Conservation (phyloP, 35 echinoderm and acorn worm genomes). For the Lytechinus pictus region DNA sequence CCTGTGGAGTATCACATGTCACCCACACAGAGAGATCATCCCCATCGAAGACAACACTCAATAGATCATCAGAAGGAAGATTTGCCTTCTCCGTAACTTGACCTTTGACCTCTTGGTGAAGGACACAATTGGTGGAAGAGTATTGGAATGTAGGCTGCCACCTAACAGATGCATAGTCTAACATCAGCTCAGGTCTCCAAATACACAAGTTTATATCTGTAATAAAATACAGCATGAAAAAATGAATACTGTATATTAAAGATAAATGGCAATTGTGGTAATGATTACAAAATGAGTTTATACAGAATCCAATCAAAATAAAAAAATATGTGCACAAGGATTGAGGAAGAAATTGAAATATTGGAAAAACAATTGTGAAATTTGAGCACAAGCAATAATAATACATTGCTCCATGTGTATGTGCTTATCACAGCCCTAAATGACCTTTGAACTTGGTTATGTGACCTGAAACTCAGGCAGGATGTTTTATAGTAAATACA, state of each 20-base stretch:
- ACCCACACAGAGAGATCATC: not conserved
- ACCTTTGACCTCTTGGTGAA: constrained; percentile 29
- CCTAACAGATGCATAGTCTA: not conserved
- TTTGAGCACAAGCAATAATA: no score
- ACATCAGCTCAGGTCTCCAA: not conserved
- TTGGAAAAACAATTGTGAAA: no score
- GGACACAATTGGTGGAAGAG: not conserved
- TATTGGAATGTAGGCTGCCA: not conserved
- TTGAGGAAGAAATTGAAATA: no score
- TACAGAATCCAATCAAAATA: no score
- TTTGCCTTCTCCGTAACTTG: not conserved
- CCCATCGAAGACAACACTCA: not conserved
- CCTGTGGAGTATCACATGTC: not conserved
- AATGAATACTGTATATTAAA: not conserved
- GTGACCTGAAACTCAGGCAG: no score
- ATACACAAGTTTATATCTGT: constrained; percentile 24
- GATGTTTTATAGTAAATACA: no score
- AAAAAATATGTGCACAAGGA: no score
- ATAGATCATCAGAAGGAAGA: not conserved
- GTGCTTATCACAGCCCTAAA: no score
- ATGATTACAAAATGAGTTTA: no score
- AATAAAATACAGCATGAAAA: not conserved
- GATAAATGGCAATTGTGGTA: no score
- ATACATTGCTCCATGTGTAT: no score
- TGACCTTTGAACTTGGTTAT: no score